phyloP scores from a whole-genome alignment of 2,888 invertebrate genomes.

The Nomada hirtipes region DNA sequence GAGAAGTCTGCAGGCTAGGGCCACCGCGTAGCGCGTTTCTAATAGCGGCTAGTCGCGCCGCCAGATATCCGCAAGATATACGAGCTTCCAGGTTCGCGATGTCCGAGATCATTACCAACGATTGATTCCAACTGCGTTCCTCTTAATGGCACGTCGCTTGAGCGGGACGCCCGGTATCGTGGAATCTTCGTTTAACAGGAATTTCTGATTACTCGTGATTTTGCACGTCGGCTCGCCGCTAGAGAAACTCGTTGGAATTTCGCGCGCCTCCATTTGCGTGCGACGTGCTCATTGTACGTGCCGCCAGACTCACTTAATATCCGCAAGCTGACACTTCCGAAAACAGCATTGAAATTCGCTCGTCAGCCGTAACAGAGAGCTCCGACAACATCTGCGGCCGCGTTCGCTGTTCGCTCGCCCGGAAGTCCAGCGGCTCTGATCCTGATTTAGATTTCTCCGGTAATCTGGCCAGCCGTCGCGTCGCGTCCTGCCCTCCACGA shows the following conservation, averaged over 20 bases:
- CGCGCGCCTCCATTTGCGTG: background rate
- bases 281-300: background rate
- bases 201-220: conserved; percentile 23
- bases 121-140: conserved; percentile 48
- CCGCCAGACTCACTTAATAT: background rate
- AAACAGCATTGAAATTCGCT: conserved; percentile 17
- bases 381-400: conserved; percentile 36
- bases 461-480: conserved; percentile 64
- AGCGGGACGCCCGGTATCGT: conserved; percentile 29
- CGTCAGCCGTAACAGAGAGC: background rate
- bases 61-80: conserved; percentile 66
- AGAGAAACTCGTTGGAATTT: background rate
- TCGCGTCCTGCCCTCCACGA: conserved; percentile 47
- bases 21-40: conserved; percentile 64
- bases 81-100: conserved; percentile 13
- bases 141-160: conserved; percentile 50
- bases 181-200: conserved; percentile 40
- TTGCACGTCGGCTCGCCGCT: background rate
- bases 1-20: conserved; percentile 7
- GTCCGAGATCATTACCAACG: conserved; percentile 55
- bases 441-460: conserved; percentile 71
- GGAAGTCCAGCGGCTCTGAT: conserved; percentile 65
- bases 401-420: conserved; percentile 39
- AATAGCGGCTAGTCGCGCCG: conserved; percentile 60
- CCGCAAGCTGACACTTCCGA: conserved; percentile 33